Conservation (phyloP, 2,797 vertebrate species). For the Chloroceryle inda region DNA sequence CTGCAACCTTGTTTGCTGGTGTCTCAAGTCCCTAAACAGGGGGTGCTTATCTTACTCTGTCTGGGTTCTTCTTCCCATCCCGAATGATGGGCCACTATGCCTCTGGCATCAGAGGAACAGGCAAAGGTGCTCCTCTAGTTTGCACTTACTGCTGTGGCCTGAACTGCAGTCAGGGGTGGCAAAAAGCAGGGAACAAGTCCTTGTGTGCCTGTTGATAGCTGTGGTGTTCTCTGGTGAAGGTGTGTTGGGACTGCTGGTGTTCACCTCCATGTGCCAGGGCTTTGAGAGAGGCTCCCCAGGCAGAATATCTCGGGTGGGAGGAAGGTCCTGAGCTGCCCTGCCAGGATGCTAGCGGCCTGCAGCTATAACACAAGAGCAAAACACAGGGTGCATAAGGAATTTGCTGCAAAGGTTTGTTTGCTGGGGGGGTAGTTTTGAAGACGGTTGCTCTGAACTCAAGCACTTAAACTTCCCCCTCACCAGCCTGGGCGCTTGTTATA, state of each 20-base stretch:
- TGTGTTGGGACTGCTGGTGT: not conserved
- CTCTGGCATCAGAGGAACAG: not conserved
- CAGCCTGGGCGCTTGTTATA: not conserved
- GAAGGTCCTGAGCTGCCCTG: not conserved
- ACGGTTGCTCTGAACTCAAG: not conserved
- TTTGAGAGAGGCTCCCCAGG: not conserved
- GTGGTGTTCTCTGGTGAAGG: not conserved
- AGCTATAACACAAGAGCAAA: not conserved
- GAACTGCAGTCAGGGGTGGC: not conserved
- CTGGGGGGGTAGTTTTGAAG: not conserved
- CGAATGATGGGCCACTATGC: not conserved
- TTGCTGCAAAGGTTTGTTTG: not conserved
- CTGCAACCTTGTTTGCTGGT: not conserved
- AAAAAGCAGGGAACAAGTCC: not conserved
- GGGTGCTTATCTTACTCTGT: not conserved
- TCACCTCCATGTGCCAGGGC: fast-evolving
- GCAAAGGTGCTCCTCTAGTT: not conserved
- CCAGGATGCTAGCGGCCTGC: not conserved
- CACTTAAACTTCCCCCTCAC: not conserved
- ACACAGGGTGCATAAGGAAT: fast-evolving
- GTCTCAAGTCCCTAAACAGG: not conserved
- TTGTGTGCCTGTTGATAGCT: too few relatives aligned
- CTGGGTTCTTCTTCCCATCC: not conserved
- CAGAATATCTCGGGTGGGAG: fast-evolving
- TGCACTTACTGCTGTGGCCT: not conserved